phyloP scores from a whole-genome alignment of 53 echinoderm and acorn worm genomes.

The Mesocentrotus franciscanus region DNA sequence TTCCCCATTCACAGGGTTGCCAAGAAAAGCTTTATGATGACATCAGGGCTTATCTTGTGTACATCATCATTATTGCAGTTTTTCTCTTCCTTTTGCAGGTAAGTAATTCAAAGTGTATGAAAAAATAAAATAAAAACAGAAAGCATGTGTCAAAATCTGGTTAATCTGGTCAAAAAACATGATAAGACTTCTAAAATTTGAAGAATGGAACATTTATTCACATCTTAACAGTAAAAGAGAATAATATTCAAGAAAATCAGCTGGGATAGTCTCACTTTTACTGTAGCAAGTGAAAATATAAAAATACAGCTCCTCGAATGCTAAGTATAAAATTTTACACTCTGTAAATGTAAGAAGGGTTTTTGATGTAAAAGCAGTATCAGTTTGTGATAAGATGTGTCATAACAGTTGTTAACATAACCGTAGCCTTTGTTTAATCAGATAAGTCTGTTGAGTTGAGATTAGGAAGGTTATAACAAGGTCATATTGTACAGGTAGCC shows the following conservation, averaged over 20 bases:
- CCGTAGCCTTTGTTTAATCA: neutral
- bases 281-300: too few relatives aligned
- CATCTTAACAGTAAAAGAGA: too few relatives aligned
- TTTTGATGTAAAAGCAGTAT: neutral
- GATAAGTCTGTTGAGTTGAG: slow-evolving; percentile 10
- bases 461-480: slow-evolving; percentile 32
- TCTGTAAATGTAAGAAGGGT: neutral
- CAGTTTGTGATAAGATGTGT: neutral
- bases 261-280: neutral
- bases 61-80: slow-evolving; percentile 59
- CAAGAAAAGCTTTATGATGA: slow-evolving; percentile 57
- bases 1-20: slow-evolving; percentile 29
- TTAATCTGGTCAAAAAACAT: too few relatives aligned
- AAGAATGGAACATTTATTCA: too few relatives aligned
- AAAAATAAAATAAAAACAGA: too few relatives aligned
- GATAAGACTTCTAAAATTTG: too few relatives aligned
- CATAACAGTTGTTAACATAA: neutral
- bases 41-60: slow-evolving; percentile 47
- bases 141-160: too few relatives aligned
- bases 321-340: too few relatives aligned
- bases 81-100: slow-evolving; percentile 57
- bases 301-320: too few relatives aligned
- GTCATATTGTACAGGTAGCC: neutral
- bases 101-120: neutral
- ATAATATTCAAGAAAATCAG: too few relatives aligned